Evolutionary conservation across 1,140 invertebrate species (phyloP).

Genomic region (Anagrus nilaparvatae): DNA sequence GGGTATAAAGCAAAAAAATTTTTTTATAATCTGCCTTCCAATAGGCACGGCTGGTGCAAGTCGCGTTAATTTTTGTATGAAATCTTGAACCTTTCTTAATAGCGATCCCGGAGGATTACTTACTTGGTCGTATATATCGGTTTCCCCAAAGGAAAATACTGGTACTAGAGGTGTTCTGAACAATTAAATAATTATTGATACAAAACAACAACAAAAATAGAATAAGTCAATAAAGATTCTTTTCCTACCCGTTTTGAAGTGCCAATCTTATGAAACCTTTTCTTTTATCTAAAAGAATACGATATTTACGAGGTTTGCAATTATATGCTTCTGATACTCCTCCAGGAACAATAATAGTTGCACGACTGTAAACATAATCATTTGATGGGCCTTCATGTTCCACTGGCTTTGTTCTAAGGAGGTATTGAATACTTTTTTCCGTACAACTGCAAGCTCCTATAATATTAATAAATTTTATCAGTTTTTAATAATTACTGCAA

Average conservation of each 20-base stretch:
- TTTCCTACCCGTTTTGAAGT: constrained; percentile 61
- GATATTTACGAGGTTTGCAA: constrained; percentile 58
- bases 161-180: constrained; percentile 70
- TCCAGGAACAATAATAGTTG: constrained; percentile 62
- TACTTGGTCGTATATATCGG: constrained; percentile 75
- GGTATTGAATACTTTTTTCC: constrained; percentile 40
- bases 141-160: constrained; percentile 85
- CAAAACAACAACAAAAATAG: constrained; percentile 7
- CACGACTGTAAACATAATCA: constrained; percentile 40
- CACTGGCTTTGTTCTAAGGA: constrained; percentile 30
- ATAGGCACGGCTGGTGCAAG: constrained; percentile 71
- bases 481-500: too few species aligned
- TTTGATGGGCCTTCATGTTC: constrained; percentile 32
- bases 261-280: constrained; percentile 77
- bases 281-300: constrained; percentile 56
- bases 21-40: constrained; percentile 82
- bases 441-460: constrained; percentile 49
- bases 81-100: constrained; percentile 58
- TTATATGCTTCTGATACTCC: constrained; percentile 71
- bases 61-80: constrained; percentile 55
- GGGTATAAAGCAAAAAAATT: constrained; percentile 76
- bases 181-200: constrained; percentile 9
- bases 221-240: constrained; percentile 3
- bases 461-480: too few species aligned
- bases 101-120: constrained; percentile 58